Conservation (phyloP, 2,888 invertebrate species). For the Tigriopus californicus region DNA sequence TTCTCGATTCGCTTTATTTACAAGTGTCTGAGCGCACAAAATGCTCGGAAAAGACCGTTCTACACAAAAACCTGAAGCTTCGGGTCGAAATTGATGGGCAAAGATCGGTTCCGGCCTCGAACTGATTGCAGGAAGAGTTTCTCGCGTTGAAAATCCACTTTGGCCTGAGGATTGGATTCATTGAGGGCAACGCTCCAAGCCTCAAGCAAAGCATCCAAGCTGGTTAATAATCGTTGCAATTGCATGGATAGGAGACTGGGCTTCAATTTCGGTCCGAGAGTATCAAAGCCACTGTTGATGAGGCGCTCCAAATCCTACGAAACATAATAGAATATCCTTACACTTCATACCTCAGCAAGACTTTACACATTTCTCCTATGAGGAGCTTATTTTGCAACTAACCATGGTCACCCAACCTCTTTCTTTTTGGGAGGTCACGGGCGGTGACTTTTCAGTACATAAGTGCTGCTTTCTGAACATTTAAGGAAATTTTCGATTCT, state of each 20-base stretch:
- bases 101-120: background rate
- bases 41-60: too few relatives aligned
- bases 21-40: too few relatives aligned
- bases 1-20: too few relatives aligned
- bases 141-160: background rate
- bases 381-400: too few relatives aligned
- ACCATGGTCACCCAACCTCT: too few relatives aligned
- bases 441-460: too few relatives aligned
- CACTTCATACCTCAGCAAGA: background rate
- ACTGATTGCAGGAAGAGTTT: conserved; percentile 1
- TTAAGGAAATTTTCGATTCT: too few relatives aligned
- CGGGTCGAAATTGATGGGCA: too few relatives aligned
- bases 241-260: background rate
- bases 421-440: too few relatives aligned
- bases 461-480: too few relatives aligned
- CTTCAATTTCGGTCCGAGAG: background rate
- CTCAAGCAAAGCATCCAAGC: background rate
- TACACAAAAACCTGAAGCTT: too few relatives aligned
- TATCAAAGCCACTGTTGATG: background rate
- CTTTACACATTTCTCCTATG: too few relatives aligned
- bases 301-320: background rate
- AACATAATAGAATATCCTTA: background rate
- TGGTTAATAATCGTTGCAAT: background rate
- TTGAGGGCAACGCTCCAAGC: background rate
- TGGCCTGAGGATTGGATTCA: background rate